Evolutionary conservation across 2,888 invertebrate genomes (phyloP).

Genomic region (Azorinus chamasolen): DNA sequence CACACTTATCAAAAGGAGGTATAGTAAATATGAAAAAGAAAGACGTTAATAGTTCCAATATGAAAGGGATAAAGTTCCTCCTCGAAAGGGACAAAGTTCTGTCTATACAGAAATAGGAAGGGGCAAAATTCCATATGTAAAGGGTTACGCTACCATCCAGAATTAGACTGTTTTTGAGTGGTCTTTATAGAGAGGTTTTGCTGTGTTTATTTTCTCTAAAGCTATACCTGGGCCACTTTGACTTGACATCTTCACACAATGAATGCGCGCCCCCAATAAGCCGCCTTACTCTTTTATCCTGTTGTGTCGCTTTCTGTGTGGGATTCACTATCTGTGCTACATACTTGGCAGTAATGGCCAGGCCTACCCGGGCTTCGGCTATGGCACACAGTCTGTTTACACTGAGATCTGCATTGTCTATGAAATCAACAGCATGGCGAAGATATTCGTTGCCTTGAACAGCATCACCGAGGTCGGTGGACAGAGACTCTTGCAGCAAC

Average conservation of each 20-base stretch:
- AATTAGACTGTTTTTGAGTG: no score
- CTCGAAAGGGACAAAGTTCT: no score
- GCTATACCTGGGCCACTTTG: slow-evolving; percentile 14
- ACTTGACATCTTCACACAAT: slow-evolving; percentile 47
- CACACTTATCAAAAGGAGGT: no score
- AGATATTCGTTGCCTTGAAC: background rate
- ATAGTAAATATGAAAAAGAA: no score
- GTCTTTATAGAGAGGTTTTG: no score
- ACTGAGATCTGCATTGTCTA: background rate
- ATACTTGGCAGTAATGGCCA: slow-evolving; percentile 5
- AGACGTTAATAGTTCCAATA: no score
- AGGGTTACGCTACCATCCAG: no score
- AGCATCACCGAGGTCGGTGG: background rate
- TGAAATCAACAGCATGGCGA: background rate
- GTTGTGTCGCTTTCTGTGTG: no score
- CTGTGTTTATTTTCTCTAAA: background rate
- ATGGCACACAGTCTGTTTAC: slow-evolving; percentile 20
- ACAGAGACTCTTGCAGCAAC: slow-evolving; percentile 4
- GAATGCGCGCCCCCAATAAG: slow-evolving; percentile 54
- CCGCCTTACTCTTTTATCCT: slow-evolving; percentile 7
- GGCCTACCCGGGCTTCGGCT: slow-evolving; percentile 23
- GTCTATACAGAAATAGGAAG: no score
- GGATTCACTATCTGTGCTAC: background rate
- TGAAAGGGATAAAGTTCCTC: no score
- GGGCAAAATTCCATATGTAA: no score